A percentile compares a stretch with the other conserved stretches of the same genome.
Conservation (phyloP, 2,113 vertebrate species). For the Pituophis catenifer region DNA sequence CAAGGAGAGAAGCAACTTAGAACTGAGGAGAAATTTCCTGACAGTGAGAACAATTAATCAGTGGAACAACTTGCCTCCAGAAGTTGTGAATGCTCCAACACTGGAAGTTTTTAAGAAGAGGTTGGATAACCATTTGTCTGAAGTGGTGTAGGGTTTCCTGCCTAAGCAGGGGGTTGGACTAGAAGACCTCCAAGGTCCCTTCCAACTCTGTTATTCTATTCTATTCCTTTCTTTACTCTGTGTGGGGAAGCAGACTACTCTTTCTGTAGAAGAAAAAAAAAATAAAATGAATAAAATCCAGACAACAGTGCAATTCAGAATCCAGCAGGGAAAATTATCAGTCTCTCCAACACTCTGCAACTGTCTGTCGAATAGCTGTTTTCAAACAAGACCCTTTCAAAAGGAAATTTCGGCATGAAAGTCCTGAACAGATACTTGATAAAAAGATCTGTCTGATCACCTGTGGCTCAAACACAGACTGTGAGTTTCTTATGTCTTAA, state of each 20-base stretch:
- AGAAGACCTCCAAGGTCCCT: too few relatives aligned
- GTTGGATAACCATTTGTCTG: too few relatives aligned
- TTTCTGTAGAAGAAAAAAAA: too few relatives aligned
- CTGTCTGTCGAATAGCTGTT: neutral
- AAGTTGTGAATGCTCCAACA: too few relatives aligned
- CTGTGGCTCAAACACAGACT: neutral
- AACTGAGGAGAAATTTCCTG: too few relatives aligned
- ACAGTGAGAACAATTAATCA: too few relatives aligned
- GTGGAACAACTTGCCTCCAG: too few relatives aligned
- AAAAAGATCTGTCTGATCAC: neutral
- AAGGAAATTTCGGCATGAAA: neutral
- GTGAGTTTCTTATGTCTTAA: neutral
- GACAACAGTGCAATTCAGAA: neutral
- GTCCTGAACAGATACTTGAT: neutral
- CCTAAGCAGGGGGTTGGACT: too few relatives aligned
- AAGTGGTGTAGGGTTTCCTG: too few relatives aligned
- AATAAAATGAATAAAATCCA: neutral
- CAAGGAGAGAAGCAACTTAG: too few relatives aligned
- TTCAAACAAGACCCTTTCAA: neutral
- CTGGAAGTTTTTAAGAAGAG: too few relatives aligned
- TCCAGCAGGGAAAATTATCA: neutral
- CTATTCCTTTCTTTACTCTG: neutral
- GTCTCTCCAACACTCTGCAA: neutral
- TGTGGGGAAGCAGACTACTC: neutral
- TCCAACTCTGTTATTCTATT: too few relatives aligned